Evolutionary conservation across 2,113 vertebrate species (phyloP).

Genomic region (Tonatia bakeri): DNA sequence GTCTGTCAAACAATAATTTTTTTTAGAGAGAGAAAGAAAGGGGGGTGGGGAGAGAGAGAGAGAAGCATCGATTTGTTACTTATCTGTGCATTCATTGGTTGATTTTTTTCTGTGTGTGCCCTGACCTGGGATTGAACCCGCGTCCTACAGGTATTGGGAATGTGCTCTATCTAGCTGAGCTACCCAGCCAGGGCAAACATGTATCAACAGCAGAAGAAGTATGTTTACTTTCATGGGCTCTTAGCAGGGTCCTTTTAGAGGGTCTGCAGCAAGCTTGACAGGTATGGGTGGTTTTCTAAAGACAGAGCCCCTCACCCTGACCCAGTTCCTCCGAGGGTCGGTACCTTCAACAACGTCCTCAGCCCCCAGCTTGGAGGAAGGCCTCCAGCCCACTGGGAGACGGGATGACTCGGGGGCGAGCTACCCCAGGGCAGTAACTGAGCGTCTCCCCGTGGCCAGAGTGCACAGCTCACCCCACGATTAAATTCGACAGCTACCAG

Average conservation of each 20-base stretch:
- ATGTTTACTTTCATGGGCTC: not conserved
- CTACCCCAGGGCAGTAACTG: rapidly evolving
- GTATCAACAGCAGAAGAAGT: no score
- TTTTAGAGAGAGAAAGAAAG: no score
- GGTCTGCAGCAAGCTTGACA: not conserved
- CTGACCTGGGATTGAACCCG: no score
- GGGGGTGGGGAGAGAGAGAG: no score
- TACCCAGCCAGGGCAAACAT: no score
- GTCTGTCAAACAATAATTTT: no score
- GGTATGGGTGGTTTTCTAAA: not conserved
- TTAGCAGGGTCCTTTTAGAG: not conserved
- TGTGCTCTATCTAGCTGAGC: no score
- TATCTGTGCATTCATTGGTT: no score
- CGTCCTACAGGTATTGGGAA: no score
- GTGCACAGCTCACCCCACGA: rapidly evolving
- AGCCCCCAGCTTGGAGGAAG: not conserved
- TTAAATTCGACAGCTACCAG: not conserved
- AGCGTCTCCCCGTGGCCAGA: not conserved
- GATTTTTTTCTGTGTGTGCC: no score
- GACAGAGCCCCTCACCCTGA: not conserved
- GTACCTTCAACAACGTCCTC: rapidly evolving
- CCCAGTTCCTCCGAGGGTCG: not conserved
- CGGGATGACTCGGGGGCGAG: not conserved
- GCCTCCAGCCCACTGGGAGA: not conserved
- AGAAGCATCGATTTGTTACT: no score